These are phyloP conservation scores for Phlogophora meticulosa DNA, from an alignment of 2,888 invertebrate species.

Conservation along the genomic window DNA sequence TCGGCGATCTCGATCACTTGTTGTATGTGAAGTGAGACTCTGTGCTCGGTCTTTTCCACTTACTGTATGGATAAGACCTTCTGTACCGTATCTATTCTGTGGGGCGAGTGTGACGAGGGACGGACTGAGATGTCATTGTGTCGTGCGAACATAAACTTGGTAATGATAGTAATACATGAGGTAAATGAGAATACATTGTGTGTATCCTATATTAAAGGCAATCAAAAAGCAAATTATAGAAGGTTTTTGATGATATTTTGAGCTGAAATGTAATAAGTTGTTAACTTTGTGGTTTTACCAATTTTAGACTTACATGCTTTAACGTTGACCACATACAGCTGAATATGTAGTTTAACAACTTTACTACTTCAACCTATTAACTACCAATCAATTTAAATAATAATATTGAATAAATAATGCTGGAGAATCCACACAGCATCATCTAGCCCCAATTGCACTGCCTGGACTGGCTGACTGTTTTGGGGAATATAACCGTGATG, in stretches of 20 bases:
- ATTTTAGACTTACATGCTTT: no score
- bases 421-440: no score
- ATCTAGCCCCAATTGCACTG: no score
- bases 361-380: no score
- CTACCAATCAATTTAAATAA: no score
- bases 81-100: not conserved
- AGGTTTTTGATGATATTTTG: not conserved
- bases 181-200: not conserved
- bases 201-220: not conserved
- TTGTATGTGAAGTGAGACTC: not conserved
- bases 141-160: constrained; percentile 19
- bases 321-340: no score
- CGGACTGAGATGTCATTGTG: constrained; percentile 10
- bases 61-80: not conserved
- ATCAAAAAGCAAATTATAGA: constrained; percentile 8
- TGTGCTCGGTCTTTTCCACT: not conserved
- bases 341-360: no score
- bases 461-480: no score
- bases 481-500: no score
- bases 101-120: constrained; percentile 14
- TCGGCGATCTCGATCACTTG: no score
- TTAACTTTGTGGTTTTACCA: no score
- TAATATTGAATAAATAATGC: no score
- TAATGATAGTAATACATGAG: constrained; percentile 9
- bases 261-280: not conserved